These are phyloP conservation scores for Anoplophora glabripennis DNA, from an alignment of 1,140 invertebrate species.

Conservation along the genomic window DNA sequence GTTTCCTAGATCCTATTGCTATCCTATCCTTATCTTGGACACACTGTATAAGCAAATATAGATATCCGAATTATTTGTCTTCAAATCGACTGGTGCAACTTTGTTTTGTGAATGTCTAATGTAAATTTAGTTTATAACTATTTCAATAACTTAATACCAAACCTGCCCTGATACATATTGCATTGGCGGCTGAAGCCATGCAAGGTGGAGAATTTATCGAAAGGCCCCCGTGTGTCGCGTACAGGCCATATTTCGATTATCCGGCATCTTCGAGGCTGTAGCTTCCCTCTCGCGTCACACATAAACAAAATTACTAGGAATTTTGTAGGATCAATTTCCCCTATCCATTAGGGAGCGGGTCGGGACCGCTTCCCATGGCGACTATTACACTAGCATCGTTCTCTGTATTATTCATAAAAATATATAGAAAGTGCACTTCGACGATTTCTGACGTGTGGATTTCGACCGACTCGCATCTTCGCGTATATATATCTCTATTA, in stretches of 20 bases:
- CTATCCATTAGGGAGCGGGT: slow-evolving; percentile 41
- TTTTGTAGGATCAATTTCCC: slow-evolving; percentile 47
- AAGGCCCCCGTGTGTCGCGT: slow-evolving; percentile 21
- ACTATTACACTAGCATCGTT: slow-evolving; percentile 43
- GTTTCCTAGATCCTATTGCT: too few species aligned
- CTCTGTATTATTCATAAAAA: slow-evolving; percentile 44
- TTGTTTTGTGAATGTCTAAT: neutral
- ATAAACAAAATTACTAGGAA: slow-evolving; percentile 48
- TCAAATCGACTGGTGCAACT: too few species aligned
- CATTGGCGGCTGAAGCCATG: neutral
- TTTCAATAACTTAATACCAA: neutral
- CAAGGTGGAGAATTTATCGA: too few species aligned
- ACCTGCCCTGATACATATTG: neutral
- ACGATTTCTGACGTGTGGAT: slow-evolving; percentile 32
- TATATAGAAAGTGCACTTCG: slow-evolving; percentile 36
- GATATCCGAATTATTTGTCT: too few species aligned
- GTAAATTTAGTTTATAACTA: neutral
- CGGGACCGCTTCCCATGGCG: slow-evolving; percentile 37
- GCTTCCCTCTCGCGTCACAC: slow-evolving; percentile 36
- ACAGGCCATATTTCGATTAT: slow-evolving; percentile 39
- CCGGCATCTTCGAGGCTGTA: slow-evolving; percentile 22
- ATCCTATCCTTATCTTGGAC: too few species aligned
- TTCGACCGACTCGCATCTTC: too few species aligned
- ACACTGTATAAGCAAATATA: too few species aligned
- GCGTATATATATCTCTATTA: slow-evolving; percentile 7